Conservation (phyloP, 2,113 vertebrate genomes). For the Ictalurus furcatus region DNA sequence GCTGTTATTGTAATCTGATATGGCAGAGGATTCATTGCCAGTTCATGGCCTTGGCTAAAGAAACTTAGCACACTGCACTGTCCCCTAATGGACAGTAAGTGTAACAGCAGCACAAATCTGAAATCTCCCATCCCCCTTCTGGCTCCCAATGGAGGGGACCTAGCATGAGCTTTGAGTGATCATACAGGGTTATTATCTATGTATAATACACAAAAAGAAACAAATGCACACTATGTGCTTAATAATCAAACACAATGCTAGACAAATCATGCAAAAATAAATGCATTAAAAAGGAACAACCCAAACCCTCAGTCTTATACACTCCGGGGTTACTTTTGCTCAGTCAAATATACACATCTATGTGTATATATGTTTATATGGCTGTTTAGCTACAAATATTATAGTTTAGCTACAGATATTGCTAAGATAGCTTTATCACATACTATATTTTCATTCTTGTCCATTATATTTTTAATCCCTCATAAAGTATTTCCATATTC, state of each 20-base stretch:
- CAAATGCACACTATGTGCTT: neutral
- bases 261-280: neutral
- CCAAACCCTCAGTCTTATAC: neutral
- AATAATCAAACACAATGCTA: neutral
- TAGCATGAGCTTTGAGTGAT: neutral
- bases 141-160: neutral
- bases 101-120: conserved; percentile 31
- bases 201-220: neutral
- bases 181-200: neutral
- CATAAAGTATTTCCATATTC: conserved; percentile 13
- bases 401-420: neutral
- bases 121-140: conserved; percentile 38
- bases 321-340: neutral
- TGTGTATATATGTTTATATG: no score
- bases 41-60: conserved; percentile 41
- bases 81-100: conserved; percentile 46
- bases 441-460: conserved; percentile 12
- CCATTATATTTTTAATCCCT: conserved; percentile 28
- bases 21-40: conserved; percentile 41
- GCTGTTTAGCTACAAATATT: neutral
- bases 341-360: neutral
- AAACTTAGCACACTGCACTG: conserved; percentile 57
- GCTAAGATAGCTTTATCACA: neutral
- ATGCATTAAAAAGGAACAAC: neutral
- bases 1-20: conserved; percentile 54